Evolutionary conservation across 2,797 vertebrate species (phyloP).

Genomic region (Dipus sagitta): DNA sequence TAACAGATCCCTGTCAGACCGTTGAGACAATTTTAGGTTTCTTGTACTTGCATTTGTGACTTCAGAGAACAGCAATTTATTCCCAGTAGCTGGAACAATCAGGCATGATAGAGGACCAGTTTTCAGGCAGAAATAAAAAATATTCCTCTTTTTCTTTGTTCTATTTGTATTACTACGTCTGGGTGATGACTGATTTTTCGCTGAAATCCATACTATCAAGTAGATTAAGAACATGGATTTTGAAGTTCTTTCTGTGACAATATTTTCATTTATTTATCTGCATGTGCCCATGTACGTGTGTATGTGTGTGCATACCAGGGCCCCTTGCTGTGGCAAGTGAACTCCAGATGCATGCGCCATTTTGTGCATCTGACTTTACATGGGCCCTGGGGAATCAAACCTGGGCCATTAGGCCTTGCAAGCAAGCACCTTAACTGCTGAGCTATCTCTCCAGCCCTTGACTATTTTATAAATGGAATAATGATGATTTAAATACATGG

Average conservation of each 20-base stretch:
- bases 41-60: background rate
- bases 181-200: background rate
- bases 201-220: slow-evolving; percentile 11
- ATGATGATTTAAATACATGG: background rate
- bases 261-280: no score
- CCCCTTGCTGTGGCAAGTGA: no score
- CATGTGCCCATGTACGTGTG: no score
- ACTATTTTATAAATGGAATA: slow-evolving; percentile 19
- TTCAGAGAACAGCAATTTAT: background rate
- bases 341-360: no score
- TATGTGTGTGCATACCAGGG: no score
- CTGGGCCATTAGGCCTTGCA: no score
- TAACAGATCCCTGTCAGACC: background rate
- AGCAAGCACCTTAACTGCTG: no score
- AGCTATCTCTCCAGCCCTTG: no score
- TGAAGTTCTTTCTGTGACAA: background rate
- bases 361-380: no score
- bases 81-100: background rate
- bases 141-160: background rate
- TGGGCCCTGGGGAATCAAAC: no score
- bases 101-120: background rate
- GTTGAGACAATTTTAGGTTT: slow-evolving; percentile 53
- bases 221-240: background rate
- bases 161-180: background rate
- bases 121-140: slow-evolving; percentile 34